phyloP scores from a whole-genome alignment of 2,888 invertebrate species.

The Phorcus lineatus region DNA sequence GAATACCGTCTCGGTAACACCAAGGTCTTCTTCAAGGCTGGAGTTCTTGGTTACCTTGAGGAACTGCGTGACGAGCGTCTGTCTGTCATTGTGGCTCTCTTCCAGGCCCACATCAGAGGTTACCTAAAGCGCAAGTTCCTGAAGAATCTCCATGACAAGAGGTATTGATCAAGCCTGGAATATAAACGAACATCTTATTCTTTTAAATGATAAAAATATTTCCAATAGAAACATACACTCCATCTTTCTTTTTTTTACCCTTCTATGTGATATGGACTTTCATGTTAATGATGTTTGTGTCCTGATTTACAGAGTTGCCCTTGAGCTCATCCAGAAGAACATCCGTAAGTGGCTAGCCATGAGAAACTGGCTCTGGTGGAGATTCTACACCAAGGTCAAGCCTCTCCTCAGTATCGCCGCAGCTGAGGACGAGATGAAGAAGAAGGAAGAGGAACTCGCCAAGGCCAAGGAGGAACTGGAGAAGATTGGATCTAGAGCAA shows the following conservation, averaged over 20 bases:
- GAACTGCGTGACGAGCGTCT: conserved; percentile 99
- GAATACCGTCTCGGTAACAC: conserved; percentile 98
- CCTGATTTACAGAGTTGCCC: conserved; percentile 83
- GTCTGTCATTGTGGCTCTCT: conserved; percentile 95
- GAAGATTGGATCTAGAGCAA: conserved; percentile 96
- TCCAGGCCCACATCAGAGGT: conserved; percentile 93
- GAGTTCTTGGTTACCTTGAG: conserved; percentile 99
- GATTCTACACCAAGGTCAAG: conserved; percentile 86
- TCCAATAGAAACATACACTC: no score
- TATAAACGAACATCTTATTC: no score
- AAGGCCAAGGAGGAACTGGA: conserved; percentile 96
- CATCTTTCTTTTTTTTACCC: no score
- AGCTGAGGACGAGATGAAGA: conserved; percentile 99
- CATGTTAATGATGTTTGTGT: not conserved
- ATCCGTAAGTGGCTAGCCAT: conserved; percentile 99
- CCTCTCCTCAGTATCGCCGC: conserved; percentile 99
- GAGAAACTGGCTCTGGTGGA: conserved; percentile 99
- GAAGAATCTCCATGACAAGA: conserved; percentile 98
- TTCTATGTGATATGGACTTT: not conserved
- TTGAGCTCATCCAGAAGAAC: conserved; percentile 99
- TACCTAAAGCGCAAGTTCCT: conserved; percentile 83
- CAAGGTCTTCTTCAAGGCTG: conserved; percentile 99
- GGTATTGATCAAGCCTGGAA: conserved; percentile 77
- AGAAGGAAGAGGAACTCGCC: conserved; percentile 94
- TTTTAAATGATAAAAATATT: no score